phyloP scores from a whole-genome alignment of 2,888 invertebrate genomes.

The Alviniconcha strummeri region DNA sequence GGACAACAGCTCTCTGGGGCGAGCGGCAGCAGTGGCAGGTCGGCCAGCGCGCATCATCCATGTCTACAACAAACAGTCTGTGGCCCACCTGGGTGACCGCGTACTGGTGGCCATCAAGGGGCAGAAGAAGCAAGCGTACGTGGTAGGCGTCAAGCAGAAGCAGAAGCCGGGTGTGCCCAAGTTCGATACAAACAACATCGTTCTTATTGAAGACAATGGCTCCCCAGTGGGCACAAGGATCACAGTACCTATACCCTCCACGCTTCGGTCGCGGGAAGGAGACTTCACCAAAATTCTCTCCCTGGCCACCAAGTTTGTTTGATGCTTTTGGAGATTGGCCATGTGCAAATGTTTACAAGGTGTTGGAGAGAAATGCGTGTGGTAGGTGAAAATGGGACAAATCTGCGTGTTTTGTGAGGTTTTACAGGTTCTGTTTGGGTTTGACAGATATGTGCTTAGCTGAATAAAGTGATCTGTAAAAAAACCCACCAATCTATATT shows the following conservation, averaged over 20 bases:
- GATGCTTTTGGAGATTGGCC: constrained; percentile 50
- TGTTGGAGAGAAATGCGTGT: too few species aligned
- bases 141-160: constrained; percentile 90
- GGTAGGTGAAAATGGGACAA: too few species aligned
- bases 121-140: constrained; percentile 93
- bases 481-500: too few species aligned
- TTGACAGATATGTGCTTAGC: too few species aligned
- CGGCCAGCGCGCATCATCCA: constrained; percentile 95
- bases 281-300: constrained; percentile 89
- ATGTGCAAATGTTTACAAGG: too few species aligned
- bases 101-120: constrained; percentile 95
- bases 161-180: constrained; percentile 89
- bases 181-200: constrained; percentile 96
- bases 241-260: constrained; percentile 94
- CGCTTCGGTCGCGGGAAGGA: constrained; percentile 87
- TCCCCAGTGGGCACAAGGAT: constrained; percentile 96
- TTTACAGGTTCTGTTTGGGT: too few species aligned
- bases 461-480: too few species aligned
- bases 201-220: constrained; percentile 95
- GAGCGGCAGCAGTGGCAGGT: constrained; percentile 94
- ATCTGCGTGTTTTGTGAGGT: too few species aligned
- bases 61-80: constrained; percentile 77
- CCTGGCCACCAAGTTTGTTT: constrained; percentile 92
- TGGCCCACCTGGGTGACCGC: constrained; percentile 85
- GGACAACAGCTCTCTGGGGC: constrained; percentile 97